phyloP scores from a whole-genome alignment of 1,140 invertebrate genomes.

The Fragariocoptes setiger region DNA sequence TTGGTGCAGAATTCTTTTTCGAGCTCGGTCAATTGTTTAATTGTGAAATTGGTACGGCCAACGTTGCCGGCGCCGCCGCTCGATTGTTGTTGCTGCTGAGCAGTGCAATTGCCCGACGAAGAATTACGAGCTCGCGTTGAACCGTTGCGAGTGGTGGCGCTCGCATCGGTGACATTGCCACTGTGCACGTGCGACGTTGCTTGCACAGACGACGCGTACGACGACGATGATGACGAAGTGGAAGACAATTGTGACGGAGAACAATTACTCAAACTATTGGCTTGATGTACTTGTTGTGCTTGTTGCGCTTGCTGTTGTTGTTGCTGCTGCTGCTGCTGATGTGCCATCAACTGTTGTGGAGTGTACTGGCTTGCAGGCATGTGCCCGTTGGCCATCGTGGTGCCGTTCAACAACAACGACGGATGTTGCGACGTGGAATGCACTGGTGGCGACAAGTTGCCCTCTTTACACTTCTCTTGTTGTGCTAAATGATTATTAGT shows the following conservation, averaged over 20 bases:
- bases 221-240: constrained; percentile 3
- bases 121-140: background rate
- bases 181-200: background rate
- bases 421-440: too few species aligned
- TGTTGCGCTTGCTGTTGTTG: too few species aligned
- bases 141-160: background rate
- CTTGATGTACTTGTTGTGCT: background rate
- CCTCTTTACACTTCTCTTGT: too few species aligned
- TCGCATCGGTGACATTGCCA: background rate
- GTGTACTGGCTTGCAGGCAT: too few species aligned
- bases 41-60: constrained; percentile 86
- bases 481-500: too few species aligned
- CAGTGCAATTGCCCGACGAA: background rate
- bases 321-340: too few species aligned
- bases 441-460: too few species aligned
- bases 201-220: background rate
- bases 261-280: background rate
- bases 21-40: constrained; percentile 88
- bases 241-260: background rate
- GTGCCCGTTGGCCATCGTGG: too few species aligned
- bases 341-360: too few species aligned
- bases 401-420: too few species aligned
- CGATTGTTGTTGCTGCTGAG: background rate
- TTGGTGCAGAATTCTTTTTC: constrained; percentile 99
- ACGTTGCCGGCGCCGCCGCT: constrained; percentile 17